Evolutionary conservation across 2,113 vertebrate species (phyloP), one percentile per base, ranked within the genome.

Genomic region (Brachypodius melanocephalos): DNA sequence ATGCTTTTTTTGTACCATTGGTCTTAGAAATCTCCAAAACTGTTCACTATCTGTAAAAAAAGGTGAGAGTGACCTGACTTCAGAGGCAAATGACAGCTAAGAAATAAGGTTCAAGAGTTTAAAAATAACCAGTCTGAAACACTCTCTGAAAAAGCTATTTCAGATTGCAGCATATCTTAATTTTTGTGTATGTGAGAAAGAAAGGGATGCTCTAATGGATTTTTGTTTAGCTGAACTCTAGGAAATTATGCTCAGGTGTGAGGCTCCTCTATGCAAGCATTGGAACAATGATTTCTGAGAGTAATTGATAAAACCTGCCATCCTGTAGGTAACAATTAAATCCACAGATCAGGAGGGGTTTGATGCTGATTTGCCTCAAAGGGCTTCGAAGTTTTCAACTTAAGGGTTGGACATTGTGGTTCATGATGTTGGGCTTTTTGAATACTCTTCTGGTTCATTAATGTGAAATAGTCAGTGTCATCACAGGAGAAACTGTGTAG

Each of bases 151-250:
- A 67, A 58, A 48, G 10, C 3, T 66, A 12, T 31, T 81, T 73
- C 0, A 2, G 43, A 9, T 11, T 31, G 12, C 24, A 66, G 5
- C 1, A 1, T n/a, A 40, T 36, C 16, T 52, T 38, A 25, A 18
- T 62, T 78, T 52, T 43, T 40, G 13, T 61, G 14, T 52, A 24
- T 38, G 9, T 17, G 51, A 16, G 55, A 34, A 36, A 21, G 5
- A 61, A 72, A 59, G 49, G 34, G 11, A 45, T 55, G 28, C 8
- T 75, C 4, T n/a, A 66, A 49, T 14, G 12, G n/a, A 28, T 54
- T 52, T 90, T 57, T 78, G 12, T 75, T 21, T 52, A 55, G 73
- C 13, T 36, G 12, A 74, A 11, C 57, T 46, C 8, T 15, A 22
- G 75, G 55, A 52, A 82, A 52, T 55, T 46, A 2, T 69, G 69